A percentile compares a stretch with the other conserved stretches of the same genome.
These are phyloP conservation scores for Enhydra lutris DNA, from an alignment of 2,113 vertebrate genomes.

Conservation along the genomic window DNA sequence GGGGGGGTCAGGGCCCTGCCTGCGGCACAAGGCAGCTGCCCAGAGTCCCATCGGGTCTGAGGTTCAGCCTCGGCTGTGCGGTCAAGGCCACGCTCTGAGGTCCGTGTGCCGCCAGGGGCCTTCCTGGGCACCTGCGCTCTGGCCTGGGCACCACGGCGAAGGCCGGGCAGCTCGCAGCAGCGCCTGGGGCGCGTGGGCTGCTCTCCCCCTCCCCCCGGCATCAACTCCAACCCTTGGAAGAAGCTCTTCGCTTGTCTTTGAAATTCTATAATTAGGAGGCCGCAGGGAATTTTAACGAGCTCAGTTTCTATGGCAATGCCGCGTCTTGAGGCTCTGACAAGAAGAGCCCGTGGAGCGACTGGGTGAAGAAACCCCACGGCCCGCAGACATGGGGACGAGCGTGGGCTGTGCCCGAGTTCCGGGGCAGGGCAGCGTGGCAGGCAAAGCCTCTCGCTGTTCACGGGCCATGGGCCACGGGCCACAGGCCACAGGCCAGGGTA, in stretches of 20 bases:
- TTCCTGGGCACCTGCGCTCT: accelerated
- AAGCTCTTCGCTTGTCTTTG: background rate
- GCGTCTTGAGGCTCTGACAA: conserved; percentile 38
- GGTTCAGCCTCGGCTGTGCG: accelerated
- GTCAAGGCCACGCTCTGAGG: background rate
- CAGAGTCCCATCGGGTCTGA: background rate
- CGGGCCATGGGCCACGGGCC: accelerated
- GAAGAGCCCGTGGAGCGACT: background rate
- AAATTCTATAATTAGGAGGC: conserved; percentile 73
- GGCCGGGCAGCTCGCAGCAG: accelerated
- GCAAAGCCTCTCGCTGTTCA: background rate
- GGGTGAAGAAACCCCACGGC: background rate
- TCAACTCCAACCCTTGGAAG: background rate
- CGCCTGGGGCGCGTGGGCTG: background rate
- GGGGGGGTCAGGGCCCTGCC: background rate
- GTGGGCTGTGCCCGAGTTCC: accelerated
- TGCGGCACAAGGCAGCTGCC: too few relatives aligned
- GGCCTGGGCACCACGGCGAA: background rate
- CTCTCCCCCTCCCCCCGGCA: background rate
- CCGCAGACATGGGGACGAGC: accelerated
- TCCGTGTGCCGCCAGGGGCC: background rate
- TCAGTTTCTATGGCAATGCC: conserved; percentile 73
- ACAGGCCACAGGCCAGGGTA: background rate
- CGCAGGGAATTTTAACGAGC: conserved; percentile 53
- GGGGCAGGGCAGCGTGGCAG: accelerated